Evolutionary conservation across 2,888 invertebrate genomes (phyloP), one percentile per base, ranked within the genome.

Genomic region (Isotomurus palustris): DNA sequence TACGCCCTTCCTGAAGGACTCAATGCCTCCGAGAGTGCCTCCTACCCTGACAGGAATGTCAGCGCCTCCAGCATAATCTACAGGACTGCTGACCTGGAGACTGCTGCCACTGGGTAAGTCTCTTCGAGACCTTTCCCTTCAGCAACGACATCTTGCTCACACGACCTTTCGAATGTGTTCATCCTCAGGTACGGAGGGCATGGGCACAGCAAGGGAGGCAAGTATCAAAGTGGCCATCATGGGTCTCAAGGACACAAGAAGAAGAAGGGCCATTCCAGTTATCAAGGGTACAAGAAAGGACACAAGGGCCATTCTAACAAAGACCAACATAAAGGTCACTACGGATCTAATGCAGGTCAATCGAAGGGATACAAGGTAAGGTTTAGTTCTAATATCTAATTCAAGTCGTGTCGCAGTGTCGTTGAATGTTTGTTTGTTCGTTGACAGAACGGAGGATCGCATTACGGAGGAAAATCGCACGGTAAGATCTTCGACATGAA

Each of bases 401-500:
- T 8, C 8, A 32, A 32, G 14, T 14, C 14, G 32, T 10, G 32
- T 32, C 17, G 50, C 28, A 4, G 28, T 28, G 43, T 6, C 10
- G 40, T 41, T 52, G 2, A 29, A 27, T 53, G 24, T 44, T 35
- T 29, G 29, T 50, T 51, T 47, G 10, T 50, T 28, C 40, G 27
- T 22, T 56, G 35, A 40, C 56, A 68, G 68, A 61, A 64, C 58
- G 70, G 70, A 53, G 70, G 70, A 32, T 58, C 59, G 32, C 70
- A 71, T 55, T 69, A 71, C 55, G 70, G 70, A n/a, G 69, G 69
- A 29, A 71, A 71, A 50, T 51, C 51, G 24, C 66, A 66, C 40
- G 66, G 64, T 64, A 38, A 51, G 24, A 51, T 51, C 17, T 10
- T 21, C 22, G 28, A 48, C 4, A 22, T 22, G 45, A 24, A 21